Evolutionary conservation across 2,113 vertebrate genomes (phyloP).

Genomic region (Tachycineta bicolor): DNA sequence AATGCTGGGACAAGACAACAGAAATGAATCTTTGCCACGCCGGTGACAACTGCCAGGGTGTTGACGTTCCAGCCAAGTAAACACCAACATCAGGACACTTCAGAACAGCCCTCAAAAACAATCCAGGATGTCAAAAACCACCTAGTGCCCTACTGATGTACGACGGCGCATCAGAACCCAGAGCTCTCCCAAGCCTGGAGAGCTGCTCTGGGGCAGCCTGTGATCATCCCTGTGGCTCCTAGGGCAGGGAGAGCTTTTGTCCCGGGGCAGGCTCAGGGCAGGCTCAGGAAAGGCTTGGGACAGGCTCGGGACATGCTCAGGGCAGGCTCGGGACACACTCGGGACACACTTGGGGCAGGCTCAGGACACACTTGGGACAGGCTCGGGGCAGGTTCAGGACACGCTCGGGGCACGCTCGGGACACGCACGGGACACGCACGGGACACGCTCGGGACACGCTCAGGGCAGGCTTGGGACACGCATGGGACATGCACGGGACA

Average conservation of each 20-base stretch:
- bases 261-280: background rate
- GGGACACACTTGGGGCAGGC: background rate
- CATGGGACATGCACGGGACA: too few relatives aligned
- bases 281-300: too few relatives aligned
- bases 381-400: too few relatives aligned
- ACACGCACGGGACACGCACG: too few relatives aligned
- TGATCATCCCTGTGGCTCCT: background rate
- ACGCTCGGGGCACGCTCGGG: accelerated
- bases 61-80: background rate
- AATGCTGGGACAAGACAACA: background rate
- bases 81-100: background rate
- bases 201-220: background rate
- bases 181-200: background rate
- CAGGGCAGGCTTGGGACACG: too few relatives aligned
- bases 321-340: too few relatives aligned
- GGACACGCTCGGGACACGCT: background rate
- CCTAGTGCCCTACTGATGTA: background rate
- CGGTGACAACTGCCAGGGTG: conserved; percentile 12
- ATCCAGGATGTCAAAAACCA: background rate
- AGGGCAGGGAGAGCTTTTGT: background rate
- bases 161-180: background rate
- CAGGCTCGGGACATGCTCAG: too few relatives aligned
- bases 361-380: too few relatives aligned
- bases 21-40: conserved; percentile 2
- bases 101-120: background rate